phyloP scores from a whole-genome alignment of 2,888 invertebrate genomes.

The Hydraecia micacea region DNA sequence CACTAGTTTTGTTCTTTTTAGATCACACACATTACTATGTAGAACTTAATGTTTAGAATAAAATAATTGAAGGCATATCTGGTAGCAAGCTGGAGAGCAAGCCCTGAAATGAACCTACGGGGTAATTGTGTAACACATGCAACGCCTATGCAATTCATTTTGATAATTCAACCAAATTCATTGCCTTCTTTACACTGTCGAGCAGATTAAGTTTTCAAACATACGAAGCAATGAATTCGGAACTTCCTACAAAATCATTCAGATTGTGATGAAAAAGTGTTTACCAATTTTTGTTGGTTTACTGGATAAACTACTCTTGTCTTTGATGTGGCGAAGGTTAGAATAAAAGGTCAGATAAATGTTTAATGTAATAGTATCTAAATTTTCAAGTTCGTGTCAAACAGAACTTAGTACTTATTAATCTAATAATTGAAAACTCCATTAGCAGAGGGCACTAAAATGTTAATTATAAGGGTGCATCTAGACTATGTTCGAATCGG shows the following conservation, averaged over 20 bases:
- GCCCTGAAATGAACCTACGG: not conserved
- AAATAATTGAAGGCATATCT: not conserved
- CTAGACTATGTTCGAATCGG: not conserved
- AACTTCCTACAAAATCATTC: not conserved
- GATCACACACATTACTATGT: not conserved
- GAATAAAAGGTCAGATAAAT: not conserved
- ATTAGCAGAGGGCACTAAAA: conserved; percentile 37
- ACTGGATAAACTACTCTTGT: not conserved
- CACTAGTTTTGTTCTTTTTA: not conserved
- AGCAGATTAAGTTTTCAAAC: not conserved
- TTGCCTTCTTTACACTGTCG: not conserved
- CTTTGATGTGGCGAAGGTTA: too few species aligned
- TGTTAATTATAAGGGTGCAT: conserved; percentile 33
- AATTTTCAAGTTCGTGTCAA: conserved; percentile 21
- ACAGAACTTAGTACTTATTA: conserved; percentile 23
- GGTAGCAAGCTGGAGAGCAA: too few species aligned
- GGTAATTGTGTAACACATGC: not conserved
- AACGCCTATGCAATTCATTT: not conserved
- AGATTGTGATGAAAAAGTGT: not conserved
- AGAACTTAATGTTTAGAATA: not conserved
- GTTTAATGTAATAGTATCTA: not conserved
- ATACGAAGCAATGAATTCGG: not conserved
- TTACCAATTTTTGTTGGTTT: not conserved
- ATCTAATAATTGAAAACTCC: conserved; percentile 29
- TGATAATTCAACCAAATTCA: too few species aligned